Evolutionary conservation across 2,113 vertebrate species (phyloP).

Genomic region (Cynopterus brachyotis): DNA sequence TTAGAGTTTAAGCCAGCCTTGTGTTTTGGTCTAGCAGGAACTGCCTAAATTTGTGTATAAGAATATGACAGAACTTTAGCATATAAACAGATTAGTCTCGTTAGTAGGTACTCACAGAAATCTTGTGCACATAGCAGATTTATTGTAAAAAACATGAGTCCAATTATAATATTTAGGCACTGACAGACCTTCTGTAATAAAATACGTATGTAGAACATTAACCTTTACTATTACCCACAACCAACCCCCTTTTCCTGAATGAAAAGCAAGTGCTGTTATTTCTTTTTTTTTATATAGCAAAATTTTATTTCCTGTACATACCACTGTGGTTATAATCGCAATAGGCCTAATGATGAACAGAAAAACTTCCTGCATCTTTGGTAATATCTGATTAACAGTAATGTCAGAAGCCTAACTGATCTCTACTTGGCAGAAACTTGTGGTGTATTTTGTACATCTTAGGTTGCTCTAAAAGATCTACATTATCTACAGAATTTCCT

Average conservation of each 20-base stretch:
- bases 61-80: background rate
- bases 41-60: background rate
- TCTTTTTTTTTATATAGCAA: background rate
- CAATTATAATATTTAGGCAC: background rate
- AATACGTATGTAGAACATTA: background rate
- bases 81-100: background rate
- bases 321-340: background rate
- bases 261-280: background rate
- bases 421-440: background rate
- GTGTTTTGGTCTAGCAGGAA: background rate
- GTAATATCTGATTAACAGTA: constrained; percentile 33
- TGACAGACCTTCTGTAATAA: background rate
- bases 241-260: background rate
- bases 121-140: background rate
- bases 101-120: background rate
- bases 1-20: background rate
- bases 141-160: background rate
- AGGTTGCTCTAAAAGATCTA: background rate
- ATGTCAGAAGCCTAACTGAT: background rate
- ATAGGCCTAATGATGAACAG: background rate
- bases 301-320: background rate
- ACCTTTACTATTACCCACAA: background rate
- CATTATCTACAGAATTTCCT: background rate
- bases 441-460: background rate
- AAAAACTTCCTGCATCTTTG: background rate